phyloP scores from a whole-genome alignment of 2,888 invertebrate species.

The Pinctada fucata region DNA sequence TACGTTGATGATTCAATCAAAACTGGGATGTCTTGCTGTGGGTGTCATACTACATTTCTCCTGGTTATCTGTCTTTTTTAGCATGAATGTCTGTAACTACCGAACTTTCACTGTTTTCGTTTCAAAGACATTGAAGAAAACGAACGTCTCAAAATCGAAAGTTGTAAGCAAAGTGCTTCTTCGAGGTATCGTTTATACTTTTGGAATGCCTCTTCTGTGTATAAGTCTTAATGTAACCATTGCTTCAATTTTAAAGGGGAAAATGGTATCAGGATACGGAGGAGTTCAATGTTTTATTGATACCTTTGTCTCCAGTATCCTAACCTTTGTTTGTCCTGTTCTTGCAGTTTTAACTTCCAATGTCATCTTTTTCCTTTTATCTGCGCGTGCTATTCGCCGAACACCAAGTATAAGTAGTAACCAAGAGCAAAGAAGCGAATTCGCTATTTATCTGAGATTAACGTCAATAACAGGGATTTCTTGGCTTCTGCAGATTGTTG shows the following conservation, averaged over 20 bases:
- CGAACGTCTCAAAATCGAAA: neutral
- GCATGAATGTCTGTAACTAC: neutral
- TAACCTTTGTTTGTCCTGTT: conserved; percentile 9
- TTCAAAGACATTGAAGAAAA: neutral
- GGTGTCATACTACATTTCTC: neutral
- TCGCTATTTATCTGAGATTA: neutral
- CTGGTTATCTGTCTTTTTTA: neutral
- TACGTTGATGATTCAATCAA: neutral
- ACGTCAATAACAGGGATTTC: neutral
- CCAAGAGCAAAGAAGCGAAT: neutral
- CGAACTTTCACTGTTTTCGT: neutral
- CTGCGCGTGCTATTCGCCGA: neutral
- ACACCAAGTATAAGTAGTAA: neutral
- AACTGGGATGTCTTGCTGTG: neutral
- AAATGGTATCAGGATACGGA: neutral
- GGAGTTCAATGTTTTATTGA: neutral
- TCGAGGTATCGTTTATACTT: neutral
- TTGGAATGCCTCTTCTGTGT: neutral
- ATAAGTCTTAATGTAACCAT: neutral
- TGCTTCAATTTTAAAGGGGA: neutral
- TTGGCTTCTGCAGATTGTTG: conserved; percentile 8
- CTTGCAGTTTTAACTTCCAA: neutral
- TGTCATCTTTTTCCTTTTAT: neutral
- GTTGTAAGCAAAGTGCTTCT: neutral
- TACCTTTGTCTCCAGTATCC: neutral